Conservation (phyloP, 2,797 vertebrate genomes). For the Syndactyla subalaris region DNA sequence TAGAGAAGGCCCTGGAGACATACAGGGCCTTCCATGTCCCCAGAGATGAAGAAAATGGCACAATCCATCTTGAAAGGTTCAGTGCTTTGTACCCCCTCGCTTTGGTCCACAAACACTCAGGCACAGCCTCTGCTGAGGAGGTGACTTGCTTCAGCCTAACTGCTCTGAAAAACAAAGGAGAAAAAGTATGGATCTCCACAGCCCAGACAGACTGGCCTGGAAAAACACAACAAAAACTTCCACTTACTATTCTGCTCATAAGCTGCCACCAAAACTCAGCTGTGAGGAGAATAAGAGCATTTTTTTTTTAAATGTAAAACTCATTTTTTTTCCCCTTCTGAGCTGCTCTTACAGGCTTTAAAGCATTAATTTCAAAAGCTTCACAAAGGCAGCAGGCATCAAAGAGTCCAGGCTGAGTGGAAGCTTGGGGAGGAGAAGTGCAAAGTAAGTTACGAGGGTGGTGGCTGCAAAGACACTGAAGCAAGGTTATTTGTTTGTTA, state of each 20-base stretch:
- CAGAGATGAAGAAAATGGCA: background rate
- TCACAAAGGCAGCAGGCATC: slow-evolving; percentile 27
- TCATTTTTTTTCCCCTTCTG: background rate
- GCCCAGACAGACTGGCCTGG: background rate
- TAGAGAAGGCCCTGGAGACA: background rate
- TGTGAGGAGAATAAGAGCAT: background rate
- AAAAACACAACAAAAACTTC: background rate
- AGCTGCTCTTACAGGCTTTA: slow-evolving; percentile 8
- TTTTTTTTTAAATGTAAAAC: slow-evolving; percentile 34
- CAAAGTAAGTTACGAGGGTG: background rate
- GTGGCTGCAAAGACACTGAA: background rate
- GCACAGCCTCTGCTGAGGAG: background rate
- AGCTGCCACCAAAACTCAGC: background rate
- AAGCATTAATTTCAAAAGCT: slow-evolving; percentile 50
- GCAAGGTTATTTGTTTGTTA: slow-evolving; percentile 4
- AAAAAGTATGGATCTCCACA: background rate
- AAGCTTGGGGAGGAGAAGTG: slow-evolving; percentile 5
- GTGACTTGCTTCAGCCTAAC: background rate
- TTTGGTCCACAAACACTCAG: background rate
- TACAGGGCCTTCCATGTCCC: background rate
- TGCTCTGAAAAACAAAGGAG: background rate
- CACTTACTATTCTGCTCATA: slow-evolving; percentile 27
- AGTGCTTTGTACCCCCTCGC: background rate
- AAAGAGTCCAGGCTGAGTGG: background rate
- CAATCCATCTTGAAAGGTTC: rapidly evolving